Base-by-base conservation (phyloP, 2,888 invertebrate species). In the Drosophila trichaetosa region DNA sequence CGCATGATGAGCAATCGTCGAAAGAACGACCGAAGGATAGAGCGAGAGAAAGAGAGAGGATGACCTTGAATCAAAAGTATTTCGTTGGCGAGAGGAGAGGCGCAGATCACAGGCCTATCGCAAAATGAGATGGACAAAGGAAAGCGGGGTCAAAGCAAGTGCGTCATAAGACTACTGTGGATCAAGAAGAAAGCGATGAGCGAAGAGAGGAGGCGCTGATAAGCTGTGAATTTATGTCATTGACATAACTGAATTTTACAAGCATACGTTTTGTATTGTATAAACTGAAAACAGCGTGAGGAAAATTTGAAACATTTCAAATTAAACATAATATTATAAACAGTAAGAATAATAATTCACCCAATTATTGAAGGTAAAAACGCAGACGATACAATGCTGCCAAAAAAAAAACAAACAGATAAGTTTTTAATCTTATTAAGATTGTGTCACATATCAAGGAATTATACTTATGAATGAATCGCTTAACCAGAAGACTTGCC, bases 121-220 rank as follows among this genome's bases (percentile, higher is more conserved):
- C 24, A 16, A 4, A 46, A 24, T 4, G 8, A 24, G 46, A 24
- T 16, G 4, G 48, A 53, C 53, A 60, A 31, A 51, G 70, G 40
- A 81, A 82, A 59, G 58, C 69, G 52, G 73, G 73, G 73, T 80
- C 57, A 34, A 21, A 27, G 3, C 70, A 69, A 76, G n/a, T 87
- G 84, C 84, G 84, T 82, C 87, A 80, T 29, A 42, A 53, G 38
- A 27, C 52, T 38, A 5, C 34, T 38, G 46, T 46, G 24, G 8
- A 24, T 16, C 54, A 24, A 48, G 58, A 38, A 64, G 72, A 61
- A 46, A 49, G 40, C 18, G 18, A 38, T 18, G 49, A 49, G 38
- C 40, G 10, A 40, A 40, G 8, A n/a, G 4, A n/a, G 40, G 61
- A 21, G 29, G 24, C 16, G 24, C 58, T 51, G 53, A 65, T 64